A percentile compares a stretch with the other conserved stretches of the same genome.
These are phyloP conservation scores for Lepisosteus osseus DNA, from an alignment of 2,113 vertebrate genomes.

Conservation along the genomic window DNA sequence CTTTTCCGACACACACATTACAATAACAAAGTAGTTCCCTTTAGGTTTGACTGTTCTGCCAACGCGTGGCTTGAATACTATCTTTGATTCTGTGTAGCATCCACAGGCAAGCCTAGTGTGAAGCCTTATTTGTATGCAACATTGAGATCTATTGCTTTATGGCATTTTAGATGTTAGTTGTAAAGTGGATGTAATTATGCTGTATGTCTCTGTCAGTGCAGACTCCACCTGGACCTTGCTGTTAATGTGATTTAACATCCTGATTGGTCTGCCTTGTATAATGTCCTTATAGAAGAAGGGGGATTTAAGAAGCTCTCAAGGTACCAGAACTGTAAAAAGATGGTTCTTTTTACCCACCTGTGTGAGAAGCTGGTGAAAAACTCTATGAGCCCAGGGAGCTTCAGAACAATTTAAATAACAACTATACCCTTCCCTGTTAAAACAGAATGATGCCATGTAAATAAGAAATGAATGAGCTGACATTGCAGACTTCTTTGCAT, in stretches of 20 bases:
- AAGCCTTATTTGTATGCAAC: conserved; percentile 6
- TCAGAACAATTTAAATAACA: neutral
- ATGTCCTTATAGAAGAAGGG: too few species aligned
- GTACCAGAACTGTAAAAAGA: neutral
- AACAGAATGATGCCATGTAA: neutral
- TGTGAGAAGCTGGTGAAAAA: neutral
- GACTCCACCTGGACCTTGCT: neutral
- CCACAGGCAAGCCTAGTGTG: neutral
- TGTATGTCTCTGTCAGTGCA: conserved; percentile 7
- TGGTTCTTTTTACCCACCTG: neutral
- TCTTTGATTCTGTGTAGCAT: neutral
- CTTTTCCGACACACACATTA: neutral
- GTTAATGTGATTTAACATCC: conserved; percentile 9
- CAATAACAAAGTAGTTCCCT: neutral
- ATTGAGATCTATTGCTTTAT: neutral
- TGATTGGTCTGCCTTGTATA: neutral
- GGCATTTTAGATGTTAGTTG: conserved; percentile 2
- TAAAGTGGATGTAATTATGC: conserved; percentile 12
- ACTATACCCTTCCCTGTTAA: neutral
- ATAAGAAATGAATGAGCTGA: neutral
- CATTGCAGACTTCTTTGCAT: too few species aligned
- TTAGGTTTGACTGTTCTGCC: neutral
- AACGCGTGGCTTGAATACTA: neutral
- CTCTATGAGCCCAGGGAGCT: neutral
- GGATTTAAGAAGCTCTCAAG: too few species aligned